Evolutionary conservation across 1,140 invertebrate genomes (phyloP), one percentile per base, ranked within the genome.

Genomic region (Caenorhabditis inopinata): DNA sequence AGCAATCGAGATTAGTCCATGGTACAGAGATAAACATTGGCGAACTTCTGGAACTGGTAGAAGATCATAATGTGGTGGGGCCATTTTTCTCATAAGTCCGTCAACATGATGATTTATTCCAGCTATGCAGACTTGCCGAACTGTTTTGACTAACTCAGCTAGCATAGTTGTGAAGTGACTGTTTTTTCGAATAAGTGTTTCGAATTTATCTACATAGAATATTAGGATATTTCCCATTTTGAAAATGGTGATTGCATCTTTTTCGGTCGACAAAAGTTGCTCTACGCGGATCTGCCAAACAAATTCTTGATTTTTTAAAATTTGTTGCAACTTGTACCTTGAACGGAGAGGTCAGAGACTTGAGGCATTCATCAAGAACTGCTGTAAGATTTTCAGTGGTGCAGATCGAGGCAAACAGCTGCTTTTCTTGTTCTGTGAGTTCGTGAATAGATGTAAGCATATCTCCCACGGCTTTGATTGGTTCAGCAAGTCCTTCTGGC

Each of bases 361-460:
- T 68, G 29, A 68, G 32, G 25, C 58, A 68, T 16, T 68, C 58
- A 42, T 68, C 58, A 2, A 68, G 58, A 42, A 68, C 58, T 3
- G 21, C 32, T 38, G 58, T 29, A 11, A 68, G 14, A 42, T 68
- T 68, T 18, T 68, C 58, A 18, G 58, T 21, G n/a, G 58, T 38
- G n/a, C 58, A 68, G 21, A 68, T 68, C n/a, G 58, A 68, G 11
- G 16, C 6, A 32, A 68, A 68, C 32, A 68, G 7, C 32, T 68
- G 58, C n/a, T 68, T 68, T 9, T 68, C 58, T 68, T 68, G 58
- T 18, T 68, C 58, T 12, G 58, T 68, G 32, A 68, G 58, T 32
- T 68, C 58, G n/a, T 68, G 58, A 68, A 68, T 68, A 16, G 58
- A 68, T 2, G 58, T 68, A 18, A 68, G 58, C 58, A 68, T 68